Evolutionary conservation across 2,888 invertebrate species (phyloP).

Genomic region (Mythimna ferrago): DNA sequence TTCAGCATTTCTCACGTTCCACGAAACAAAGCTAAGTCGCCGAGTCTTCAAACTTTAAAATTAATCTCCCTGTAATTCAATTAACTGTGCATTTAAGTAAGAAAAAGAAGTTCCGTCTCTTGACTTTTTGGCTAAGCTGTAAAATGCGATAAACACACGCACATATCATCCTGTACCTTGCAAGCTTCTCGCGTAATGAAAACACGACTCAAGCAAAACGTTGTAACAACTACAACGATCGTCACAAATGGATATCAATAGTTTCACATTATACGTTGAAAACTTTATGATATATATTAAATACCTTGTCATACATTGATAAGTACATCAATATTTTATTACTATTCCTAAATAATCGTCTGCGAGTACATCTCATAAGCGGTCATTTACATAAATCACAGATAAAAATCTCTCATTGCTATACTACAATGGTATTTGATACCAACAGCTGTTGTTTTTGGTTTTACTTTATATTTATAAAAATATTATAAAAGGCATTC

Average conservation of each 20-base stretch:
- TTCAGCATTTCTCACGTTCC: neutral
- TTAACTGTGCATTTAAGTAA: neutral
- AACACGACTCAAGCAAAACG: neutral
- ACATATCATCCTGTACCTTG: neutral
- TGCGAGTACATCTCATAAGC: conserved; percentile 65
- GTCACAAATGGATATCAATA: conserved; percentile 6
- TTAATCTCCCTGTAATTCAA: neutral
- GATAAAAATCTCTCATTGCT: conserved; percentile 74
- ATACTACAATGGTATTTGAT: conserved; percentile 60
- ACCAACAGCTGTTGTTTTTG: conserved; percentile 50
- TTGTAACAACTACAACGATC: neutral
- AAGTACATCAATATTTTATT: conserved; percentile 51
- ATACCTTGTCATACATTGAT: conserved; percentile 45
- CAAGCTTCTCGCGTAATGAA: neutral
- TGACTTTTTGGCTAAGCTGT: conserved; percentile 13
- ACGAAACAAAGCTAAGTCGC: neutral
- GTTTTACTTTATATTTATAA: conserved; percentile 44
- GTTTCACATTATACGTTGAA: conserved; percentile 20
- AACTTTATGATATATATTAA: conserved; percentile 27
- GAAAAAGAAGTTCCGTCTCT: neutral
- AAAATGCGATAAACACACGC: conserved; percentile 4
- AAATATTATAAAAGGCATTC: conserved; percentile 49
- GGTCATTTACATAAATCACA: conserved; percentile 74
- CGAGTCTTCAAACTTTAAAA: neutral
- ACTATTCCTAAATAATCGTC: conserved; percentile 55